Percentiles rank a stretch among this genome's conserved stretches.
Conservation (phyloP, 2,113 vertebrate species). For the Eulemur rufifrons region DNA sequence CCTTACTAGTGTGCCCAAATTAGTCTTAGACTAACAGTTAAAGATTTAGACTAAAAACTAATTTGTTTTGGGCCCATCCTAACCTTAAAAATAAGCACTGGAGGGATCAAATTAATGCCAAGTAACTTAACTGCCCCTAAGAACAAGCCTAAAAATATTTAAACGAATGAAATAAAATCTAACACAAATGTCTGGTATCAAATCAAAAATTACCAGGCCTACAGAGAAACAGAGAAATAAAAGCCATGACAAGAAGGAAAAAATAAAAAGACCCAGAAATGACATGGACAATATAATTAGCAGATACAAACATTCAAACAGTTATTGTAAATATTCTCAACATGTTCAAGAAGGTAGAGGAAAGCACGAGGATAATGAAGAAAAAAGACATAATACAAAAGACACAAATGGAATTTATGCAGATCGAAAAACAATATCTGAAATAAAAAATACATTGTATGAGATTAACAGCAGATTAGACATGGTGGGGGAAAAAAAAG, state of each 20-base stretch:
- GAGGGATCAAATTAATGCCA: neutral
- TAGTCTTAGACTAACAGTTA: too few relatives aligned
- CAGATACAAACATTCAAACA: neutral
- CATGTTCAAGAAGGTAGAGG: neutral
- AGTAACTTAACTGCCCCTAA: neutral
- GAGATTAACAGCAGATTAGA: neutral
- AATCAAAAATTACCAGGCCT: neutral
- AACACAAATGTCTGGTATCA: neutral
- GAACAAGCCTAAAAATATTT: neutral
- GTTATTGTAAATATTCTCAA: neutral
- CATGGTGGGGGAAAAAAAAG: neutral
- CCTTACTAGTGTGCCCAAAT: too few relatives aligned
- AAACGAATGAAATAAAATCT: neutral
- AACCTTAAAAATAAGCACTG: neutral
- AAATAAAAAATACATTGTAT: neutral
- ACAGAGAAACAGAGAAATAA: neutral
- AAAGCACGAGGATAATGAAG: neutral
- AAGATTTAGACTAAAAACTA: too few relatives aligned
- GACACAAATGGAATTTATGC: neutral
- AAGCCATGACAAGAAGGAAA: neutral
- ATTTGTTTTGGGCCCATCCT: neutral
- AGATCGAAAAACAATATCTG: neutral
- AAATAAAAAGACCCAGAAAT: neutral
- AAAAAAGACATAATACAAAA: neutral
- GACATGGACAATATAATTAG: neutral